Evolutionary conservation across 2,113 vertebrate genomes (phyloP).

Genomic region (Pteropus alecto): DNA sequence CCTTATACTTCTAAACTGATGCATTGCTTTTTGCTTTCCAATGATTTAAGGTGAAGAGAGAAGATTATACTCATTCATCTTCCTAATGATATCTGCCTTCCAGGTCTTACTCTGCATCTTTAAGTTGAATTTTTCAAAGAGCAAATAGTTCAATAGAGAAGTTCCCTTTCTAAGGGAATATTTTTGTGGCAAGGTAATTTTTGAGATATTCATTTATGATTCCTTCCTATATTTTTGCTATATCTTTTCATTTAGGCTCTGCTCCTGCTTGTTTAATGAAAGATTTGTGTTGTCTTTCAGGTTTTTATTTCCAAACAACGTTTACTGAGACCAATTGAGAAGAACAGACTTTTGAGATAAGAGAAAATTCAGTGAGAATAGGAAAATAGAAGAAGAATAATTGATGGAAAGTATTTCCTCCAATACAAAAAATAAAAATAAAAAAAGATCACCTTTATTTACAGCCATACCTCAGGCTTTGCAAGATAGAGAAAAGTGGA

Average conservation of each 20-base stretch:
- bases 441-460: not conserved
- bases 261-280: not conserved
- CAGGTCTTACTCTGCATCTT: constrained; percentile 7
- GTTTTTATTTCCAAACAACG: constrained; percentile 22
- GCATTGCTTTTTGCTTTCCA: constrained; percentile 20
- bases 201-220: constrained; percentile 32
- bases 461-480: not conserved
- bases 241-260: not conserved
- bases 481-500: not conserved
- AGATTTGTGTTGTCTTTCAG: not conserved
- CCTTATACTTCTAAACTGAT: constrained; percentile 24
- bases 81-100: constrained; percentile 43
- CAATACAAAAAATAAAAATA: not conserved
- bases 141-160: constrained; percentile 50
- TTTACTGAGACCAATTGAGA: not conserved
- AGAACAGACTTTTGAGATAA: not conserved
- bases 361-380: not conserved
- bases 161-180: not conserved
- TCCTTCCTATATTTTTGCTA: not conserved
- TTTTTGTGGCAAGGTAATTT: constrained; percentile 37
- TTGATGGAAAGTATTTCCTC: not conserved
- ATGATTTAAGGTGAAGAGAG: constrained; percentile 48
- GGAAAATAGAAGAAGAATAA: not conserved
- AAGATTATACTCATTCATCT: constrained; percentile 68
- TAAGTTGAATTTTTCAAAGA: constrained; percentile 55